These are phyloP conservation scores for Galerucella nymphaeae DNA, from an alignment of 2,888 invertebrate genomes.

Conservation along the genomic window DNA sequence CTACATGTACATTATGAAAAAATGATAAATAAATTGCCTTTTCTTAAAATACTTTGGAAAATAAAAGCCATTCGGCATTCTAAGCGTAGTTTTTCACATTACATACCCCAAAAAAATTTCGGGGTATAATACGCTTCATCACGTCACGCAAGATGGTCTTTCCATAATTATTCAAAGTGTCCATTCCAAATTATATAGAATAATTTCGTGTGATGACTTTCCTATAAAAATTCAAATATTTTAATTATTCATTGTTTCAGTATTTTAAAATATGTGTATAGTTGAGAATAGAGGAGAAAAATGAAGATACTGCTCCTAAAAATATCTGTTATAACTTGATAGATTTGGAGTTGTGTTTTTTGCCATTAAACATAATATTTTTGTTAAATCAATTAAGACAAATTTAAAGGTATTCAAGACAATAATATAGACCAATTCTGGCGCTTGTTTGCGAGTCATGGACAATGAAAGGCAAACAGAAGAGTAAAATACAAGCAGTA, in stretches of 20 bases:
- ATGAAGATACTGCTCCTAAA: too few relatives aligned
- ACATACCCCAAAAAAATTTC: conserved; percentile 59
- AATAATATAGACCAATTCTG: too few relatives aligned
- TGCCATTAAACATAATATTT: too few relatives aligned
- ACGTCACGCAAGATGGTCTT: conserved; percentile 59
- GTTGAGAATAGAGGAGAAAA: too few relatives aligned
- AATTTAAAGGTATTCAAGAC: too few relatives aligned
- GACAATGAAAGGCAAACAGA: too few relatives aligned
- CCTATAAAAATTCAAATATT: conserved; percentile 42
- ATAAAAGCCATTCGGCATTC: conserved; percentile 41
- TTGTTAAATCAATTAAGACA: too few relatives aligned
- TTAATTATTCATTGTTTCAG: conserved; percentile 22
- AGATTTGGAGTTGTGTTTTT: too few relatives aligned
- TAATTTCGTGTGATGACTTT: conserved; percentile 42
- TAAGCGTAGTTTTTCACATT: conserved; percentile 43
- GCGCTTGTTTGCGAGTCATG: too few relatives aligned
- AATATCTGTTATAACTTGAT: too few relatives aligned
- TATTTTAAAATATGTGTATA: too few relatives aligned
- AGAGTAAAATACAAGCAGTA: too few relatives aligned
- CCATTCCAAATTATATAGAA: conserved; percentile 55
- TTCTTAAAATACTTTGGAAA: conserved; percentile 13
- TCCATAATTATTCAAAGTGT: conserved; percentile 57
- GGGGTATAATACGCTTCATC: conserved; percentile 59
- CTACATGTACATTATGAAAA: neutral
- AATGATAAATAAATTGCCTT: conserved; percentile 17